Evolutionary conservation across 2,888 invertebrate species (phyloP).

Genomic region (Mesorhabditis spiculigera): DNA sequence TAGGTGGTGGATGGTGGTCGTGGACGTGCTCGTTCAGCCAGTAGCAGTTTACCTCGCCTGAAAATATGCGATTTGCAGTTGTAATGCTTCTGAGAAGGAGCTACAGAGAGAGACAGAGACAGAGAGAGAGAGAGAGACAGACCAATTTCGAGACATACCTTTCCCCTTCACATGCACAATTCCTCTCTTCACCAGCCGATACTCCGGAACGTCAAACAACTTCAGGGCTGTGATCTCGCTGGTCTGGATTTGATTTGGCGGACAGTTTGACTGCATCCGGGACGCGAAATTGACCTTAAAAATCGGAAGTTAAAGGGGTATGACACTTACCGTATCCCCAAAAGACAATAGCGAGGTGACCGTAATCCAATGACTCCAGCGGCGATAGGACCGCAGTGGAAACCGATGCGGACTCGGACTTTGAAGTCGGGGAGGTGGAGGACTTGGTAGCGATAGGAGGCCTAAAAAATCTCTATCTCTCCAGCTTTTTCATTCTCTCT

Average conservation of each 20-base stretch:
- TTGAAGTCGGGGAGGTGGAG: constrained; percentile 29
- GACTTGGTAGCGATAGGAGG: constrained; percentile 37
- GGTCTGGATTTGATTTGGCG: constrained; percentile 55
- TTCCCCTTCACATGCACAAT: constrained; percentile 56
- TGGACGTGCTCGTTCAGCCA: constrained; percentile 54
- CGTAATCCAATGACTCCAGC: constrained; percentile 53
- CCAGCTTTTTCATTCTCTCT: too few species aligned
- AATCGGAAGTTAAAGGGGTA: neutral
- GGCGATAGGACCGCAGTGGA: constrained; percentile 51
- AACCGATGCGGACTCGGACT: constrained; percentile 47
- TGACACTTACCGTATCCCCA: constrained; percentile 50
- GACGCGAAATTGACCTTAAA: constrained; percentile 54
- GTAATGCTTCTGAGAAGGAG: neutral
- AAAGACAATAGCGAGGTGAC: constrained; percentile 52
- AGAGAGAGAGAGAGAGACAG: neutral
- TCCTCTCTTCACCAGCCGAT: constrained; percentile 48
- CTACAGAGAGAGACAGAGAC: neutral
- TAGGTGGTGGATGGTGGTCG: constrained; percentile 13
- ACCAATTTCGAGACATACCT: constrained; percentile 22
- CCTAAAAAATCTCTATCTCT: constrained; percentile 18
- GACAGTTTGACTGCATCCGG: constrained; percentile 55
- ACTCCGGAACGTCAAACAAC: constrained; percentile 22
- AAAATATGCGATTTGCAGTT: constrained; percentile 6
- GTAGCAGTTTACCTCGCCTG: constrained; percentile 54
- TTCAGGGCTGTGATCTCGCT: constrained; percentile 21